phyloP scores from a whole-genome alignment of 2,113 vertebrate genomes.

The Chaetodon auriga region DNA sequence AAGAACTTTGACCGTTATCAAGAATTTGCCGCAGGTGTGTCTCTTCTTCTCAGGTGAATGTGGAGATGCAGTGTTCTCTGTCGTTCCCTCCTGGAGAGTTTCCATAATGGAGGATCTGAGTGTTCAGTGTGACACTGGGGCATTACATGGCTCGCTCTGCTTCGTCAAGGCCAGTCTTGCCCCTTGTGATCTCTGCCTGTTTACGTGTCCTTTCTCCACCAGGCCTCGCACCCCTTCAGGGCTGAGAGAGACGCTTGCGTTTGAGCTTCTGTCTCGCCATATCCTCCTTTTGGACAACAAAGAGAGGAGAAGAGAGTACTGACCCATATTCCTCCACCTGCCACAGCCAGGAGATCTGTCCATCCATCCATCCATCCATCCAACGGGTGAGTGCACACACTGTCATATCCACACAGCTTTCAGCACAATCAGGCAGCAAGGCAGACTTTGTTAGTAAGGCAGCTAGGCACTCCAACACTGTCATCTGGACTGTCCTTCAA shows the following conservation, averaged over 20 bases:
- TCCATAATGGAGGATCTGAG: constrained; percentile 63
- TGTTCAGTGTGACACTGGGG: constrained; percentile 54
- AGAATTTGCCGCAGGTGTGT: constrained; percentile 44
- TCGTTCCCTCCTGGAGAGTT: constrained; percentile 67
- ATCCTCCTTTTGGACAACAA: constrained; percentile 81
- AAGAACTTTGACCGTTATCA: constrained; percentile 33
- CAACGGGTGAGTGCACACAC: constrained; percentile 48
- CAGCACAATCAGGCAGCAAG: constrained; percentile 54
- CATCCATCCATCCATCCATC: constrained; percentile 46
- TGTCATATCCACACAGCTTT: constrained; percentile 52
- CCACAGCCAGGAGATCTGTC: constrained; percentile 43
- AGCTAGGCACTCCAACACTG: constrained; percentile 49
- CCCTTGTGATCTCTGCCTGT: constrained; percentile 43
- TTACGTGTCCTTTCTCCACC: constrained; percentile 44
- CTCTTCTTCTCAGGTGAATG: constrained; percentile 50
- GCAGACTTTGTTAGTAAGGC: constrained; percentile 75
- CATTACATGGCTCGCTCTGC: constrained; percentile 49
- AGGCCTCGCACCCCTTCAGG: constrained; percentile 59
- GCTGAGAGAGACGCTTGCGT: constrained; percentile 83
- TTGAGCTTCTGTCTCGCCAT: constrained; percentile 81
- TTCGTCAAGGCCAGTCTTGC: constrained; percentile 55
- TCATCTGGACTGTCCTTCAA: constrained; percentile 65
- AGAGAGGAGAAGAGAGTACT: constrained; percentile 73
- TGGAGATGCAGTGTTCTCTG: constrained; percentile 66
- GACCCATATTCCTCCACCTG: constrained; percentile 62